Evolutionary conservation across 2,797 vertebrate genomes (phyloP).

Genomic region (Philypnodon macrostomus): DNA sequence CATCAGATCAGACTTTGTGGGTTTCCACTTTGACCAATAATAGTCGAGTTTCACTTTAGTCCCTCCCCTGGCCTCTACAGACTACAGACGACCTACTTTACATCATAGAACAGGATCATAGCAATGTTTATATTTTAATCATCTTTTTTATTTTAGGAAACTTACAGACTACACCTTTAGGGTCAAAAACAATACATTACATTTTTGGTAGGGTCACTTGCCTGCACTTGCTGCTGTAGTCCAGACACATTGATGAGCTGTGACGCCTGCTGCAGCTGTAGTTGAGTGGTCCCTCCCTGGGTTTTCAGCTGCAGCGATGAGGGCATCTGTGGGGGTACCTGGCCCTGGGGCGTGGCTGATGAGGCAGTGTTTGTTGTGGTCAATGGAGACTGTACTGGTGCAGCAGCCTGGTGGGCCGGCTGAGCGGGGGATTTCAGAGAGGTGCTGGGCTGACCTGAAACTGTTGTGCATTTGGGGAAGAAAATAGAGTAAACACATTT

Average conservation of each 20-base stretch:
- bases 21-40: no score
- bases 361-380: slow-evolving; percentile 73
- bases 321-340: slow-evolving; percentile 79
- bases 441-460: slow-evolving; percentile 59
- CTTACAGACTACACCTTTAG: no score
- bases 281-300: slow-evolving; percentile 65
- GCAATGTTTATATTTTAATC: no score
- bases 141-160: no score
- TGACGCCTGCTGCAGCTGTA: slow-evolving; percentile 83
- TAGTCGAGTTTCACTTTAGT: no score
- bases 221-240: slow-evolving; percentile 84
- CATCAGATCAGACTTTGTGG: no score
- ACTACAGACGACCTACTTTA: no score
- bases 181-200: not conserved
- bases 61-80: no score
- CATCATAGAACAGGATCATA: no score
- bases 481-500: not conserved
- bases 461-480: slow-evolving; percentile 45
- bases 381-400: slow-evolving; percentile 72
- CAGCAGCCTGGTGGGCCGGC: slow-evolving; percentile 69
- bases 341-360: slow-evolving; percentile 80
- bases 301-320: slow-evolving; percentile 80
- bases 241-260: slow-evolving; percentile 85
- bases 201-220: slow-evolving; percentile 9
- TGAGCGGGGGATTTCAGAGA: slow-evolving; percentile 71